Percentiles rank a stretch among this genome's conserved stretches.
Evolutionary conservation across 2,797 vertebrate species (phyloP).

Genomic region (Bradypodion ventrale): DNA sequence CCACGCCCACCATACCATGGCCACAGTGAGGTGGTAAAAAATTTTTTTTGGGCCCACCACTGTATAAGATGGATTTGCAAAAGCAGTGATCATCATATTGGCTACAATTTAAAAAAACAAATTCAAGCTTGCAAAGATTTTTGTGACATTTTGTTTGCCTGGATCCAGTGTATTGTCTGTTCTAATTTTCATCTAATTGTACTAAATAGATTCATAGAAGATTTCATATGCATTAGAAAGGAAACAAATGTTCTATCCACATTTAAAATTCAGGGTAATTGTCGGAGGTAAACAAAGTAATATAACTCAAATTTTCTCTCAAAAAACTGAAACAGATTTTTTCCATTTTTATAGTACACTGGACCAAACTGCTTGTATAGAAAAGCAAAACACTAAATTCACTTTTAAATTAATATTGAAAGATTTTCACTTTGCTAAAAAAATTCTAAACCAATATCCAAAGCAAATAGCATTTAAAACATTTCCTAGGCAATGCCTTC

Average conservation of each 20-base stretch:
- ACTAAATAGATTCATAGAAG: neutral
- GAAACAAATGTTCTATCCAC: neutral
- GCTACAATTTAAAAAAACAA: too few relatives aligned
- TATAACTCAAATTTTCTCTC: neutral
- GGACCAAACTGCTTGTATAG: neutral
- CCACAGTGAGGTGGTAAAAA: too few relatives aligned
- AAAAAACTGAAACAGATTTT: neutral
- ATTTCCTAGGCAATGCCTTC: neutral
- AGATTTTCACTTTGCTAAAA: neutral
- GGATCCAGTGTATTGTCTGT: too few relatives aligned
- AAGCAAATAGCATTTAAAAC: conserved; percentile 2
- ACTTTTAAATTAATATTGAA: neutral
- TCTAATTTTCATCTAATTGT: too few relatives aligned
- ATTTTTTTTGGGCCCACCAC: too few relatives aligned
- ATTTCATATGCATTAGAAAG: neutral
- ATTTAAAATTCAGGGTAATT: neutral
- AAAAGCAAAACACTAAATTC: neutral
- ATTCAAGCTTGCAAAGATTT: too few relatives aligned
- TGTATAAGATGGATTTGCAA: too few relatives aligned
- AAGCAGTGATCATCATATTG: too few relatives aligned
- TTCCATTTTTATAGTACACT: neutral
- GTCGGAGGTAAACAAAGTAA: neutral
- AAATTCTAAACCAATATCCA: neutral
- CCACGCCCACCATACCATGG: too few relatives aligned
- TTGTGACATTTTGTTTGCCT: too few relatives aligned